Evolutionary conservation across 2,888 invertebrate species (phyloP), one percentile per base, ranked within the genome.

Genomic region (Himalopsyche tibetana): DNA sequence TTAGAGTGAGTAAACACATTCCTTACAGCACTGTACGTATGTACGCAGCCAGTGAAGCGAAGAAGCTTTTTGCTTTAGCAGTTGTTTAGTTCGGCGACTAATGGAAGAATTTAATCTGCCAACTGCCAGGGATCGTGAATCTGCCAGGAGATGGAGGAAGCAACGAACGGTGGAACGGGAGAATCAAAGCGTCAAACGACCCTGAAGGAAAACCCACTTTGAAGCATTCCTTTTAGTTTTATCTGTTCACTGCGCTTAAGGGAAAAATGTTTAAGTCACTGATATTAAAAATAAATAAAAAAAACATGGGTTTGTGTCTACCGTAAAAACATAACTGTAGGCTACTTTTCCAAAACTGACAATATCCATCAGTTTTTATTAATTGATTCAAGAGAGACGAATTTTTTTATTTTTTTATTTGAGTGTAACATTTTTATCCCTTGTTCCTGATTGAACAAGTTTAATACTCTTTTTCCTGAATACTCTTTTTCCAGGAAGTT

Each of bases 61-160:
- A 63, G 63, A 63, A 19, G 63, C 63, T 28, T 63, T 63, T 63
- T 28, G 63, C 63, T 63, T 19, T 63, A 63, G 63, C 63, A 63
- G 63, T 63, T 63, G 63, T 63, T 63, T 63, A 63, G 82, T 69
- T 45, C 83, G 51, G 40, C 80, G 84, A 38, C 84, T 84, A 84
- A 84, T 84, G 84, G 84, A 84, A 84, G 80, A 84, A 80, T 84
- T 84, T 84, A 84, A 84, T 84, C 84, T 80, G 56, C 28, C 51
- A 63, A 63, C 63, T 63, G 63, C 63, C 63, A 63, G 63, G 19
- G 28, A 63, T 63, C 63, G 63, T 63, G 63, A 63, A 63, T 63
- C 63, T 63, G 63, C 63, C 19, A 63, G 63, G 63, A 28, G 63
- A 9, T 63, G 19, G 63, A 28, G 19, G 28, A 19, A 28, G 63